Evolutionary conservation across 1,140 invertebrate species (phyloP), one percentile per base, ranked within the genome.

Genomic region (Caenorhabditis tropicalis): DNA sequence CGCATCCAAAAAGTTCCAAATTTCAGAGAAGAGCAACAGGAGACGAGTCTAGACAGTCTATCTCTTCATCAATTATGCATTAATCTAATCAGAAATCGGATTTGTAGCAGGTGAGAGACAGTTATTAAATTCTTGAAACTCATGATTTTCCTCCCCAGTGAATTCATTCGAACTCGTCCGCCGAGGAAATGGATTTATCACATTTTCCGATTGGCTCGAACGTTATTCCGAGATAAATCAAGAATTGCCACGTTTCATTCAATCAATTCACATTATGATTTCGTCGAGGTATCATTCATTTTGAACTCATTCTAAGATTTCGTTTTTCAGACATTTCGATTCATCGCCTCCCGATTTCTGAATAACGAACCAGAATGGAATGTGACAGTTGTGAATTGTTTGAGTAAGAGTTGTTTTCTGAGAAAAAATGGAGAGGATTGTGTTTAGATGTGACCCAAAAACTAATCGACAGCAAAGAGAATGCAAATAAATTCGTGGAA

Each of bases 171-270:
- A 46, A 74, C 36, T 29, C 65, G 65, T 7, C 65, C 65, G 1
- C 36, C 65, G 1, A 43, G 33, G n/a, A 74, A 74, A 46, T 74
- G 65, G 65, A 31, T 74, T 36, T 74, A 43, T 21, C 65, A 43
- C 0, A 43, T 74, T 19, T 74, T 74, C 29, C 36, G 65, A 43
- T 24, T 74, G 65, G 36, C 65, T 39, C 65, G 65, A 43, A 46
- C 65, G 7, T 19, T 74, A 10, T 74, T 74, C 21, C 5, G 65
- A 46, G 65, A 74, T n/a, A 43, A 39, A n/a, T 43, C 65, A 10
- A n/a, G 36, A 43, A 74, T 74, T 24, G 65, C 65, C 6, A 74
- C 65, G 19, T 74, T 74, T 43, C 65, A 74, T 43, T 74, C 65
- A 21, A 24, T 74, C 10, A 74, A 74, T 43, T 12, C 15, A 46